Evolutionary conservation across 2,113 vertebrate genomes (phyloP), one percentile per base, ranked within the genome.

Genomic region (Leucoraja erinaceus): DNA sequence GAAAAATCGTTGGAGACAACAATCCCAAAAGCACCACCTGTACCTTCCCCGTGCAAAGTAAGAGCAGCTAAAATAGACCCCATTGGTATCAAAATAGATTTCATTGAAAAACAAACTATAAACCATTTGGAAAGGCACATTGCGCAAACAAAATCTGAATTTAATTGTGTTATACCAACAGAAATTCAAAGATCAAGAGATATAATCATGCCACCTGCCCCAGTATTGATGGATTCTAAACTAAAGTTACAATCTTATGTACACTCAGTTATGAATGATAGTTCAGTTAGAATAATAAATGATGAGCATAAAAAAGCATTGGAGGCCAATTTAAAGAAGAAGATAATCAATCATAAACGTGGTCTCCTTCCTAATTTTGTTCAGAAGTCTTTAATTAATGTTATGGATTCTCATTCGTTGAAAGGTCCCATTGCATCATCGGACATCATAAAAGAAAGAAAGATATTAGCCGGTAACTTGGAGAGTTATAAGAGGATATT

Each of bases 1-100:
- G 88, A 72, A 91, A 38, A 72, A 20, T 91, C 88, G 33, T 68
- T 90, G 14, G 86, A 90, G 68, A 63, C 38, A 47, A 72, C 72
- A 16, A 91, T 91, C 16, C 88, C 88, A 72, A 38, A 91, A 70
- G 66, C 66, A 9, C 88, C 66, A 47, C 66, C 88, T 14, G 20
- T 72, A 72, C 33, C 63, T 72, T 66, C 66, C 33, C 66, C 16
- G 22, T 47, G 70, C 63, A 72, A 72, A 61, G 33, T 8, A 70
- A 0, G 22, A 70, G 33, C 31, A 91, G 33, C 63, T 72, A 91
- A 70, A 72, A 38, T 91, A 91, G 88, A 72, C 22, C 66, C 88
- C 4, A 47, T 10, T 20, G 33, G 66, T 72, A 72, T 72, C 4
- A 33, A 28, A 72, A 72, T 20, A 70, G 18, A 66, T 91, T 91